Evolutionary conservation across 2,113 vertebrate genomes (phyloP).

Genomic region (Gymnorhina tibicen): DNA sequence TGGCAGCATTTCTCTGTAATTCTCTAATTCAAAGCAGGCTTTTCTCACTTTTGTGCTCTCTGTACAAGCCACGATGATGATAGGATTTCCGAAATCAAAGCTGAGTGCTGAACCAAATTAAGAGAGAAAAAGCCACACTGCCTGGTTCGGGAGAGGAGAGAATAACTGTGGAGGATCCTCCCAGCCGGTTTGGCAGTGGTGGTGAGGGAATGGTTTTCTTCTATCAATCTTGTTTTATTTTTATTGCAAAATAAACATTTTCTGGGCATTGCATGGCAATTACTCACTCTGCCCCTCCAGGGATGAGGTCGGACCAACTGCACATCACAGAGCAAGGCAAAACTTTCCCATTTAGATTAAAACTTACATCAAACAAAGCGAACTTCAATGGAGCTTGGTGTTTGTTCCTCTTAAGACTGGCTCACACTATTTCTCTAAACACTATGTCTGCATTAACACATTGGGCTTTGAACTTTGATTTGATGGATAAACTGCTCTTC

Average conservation of each 20-base stretch:
- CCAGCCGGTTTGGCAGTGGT: neutral
- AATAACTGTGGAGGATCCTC: constrained; percentile 31
- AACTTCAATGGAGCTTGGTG: neutral
- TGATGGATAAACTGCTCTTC: neutral
- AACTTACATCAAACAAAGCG: constrained; percentile 20
- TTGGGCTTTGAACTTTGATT: constrained; percentile 1
- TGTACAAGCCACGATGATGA: constrained; percentile 44
- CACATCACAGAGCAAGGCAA: constrained; percentile 24
- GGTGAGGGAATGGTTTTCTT: constrained; percentile 1
- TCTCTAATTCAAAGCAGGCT: constrained; percentile 65
- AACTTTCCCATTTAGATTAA: constrained; percentile 43
- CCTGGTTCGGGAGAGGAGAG: neutral
- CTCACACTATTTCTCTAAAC: neutral
- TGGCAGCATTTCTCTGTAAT: constrained; percentile 45
- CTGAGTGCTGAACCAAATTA: constrained; percentile 60
- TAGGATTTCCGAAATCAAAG: constrained; percentile 69
- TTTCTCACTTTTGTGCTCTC: constrained; percentile 56
- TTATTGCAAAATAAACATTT: constrained; percentile 52
- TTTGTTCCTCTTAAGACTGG: neutral
- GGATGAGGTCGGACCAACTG: neutral
- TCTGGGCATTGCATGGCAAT: constrained; percentile 19
- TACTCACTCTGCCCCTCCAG: neutral
- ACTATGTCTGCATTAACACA: neutral
- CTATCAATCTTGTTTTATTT: constrained; percentile 51
- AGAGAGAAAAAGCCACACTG: constrained; percentile 3